These are phyloP conservation scores for Champsocephalus esox DNA, from an alignment of 2,797 vertebrate species.

Conservation along the genomic window DNA sequence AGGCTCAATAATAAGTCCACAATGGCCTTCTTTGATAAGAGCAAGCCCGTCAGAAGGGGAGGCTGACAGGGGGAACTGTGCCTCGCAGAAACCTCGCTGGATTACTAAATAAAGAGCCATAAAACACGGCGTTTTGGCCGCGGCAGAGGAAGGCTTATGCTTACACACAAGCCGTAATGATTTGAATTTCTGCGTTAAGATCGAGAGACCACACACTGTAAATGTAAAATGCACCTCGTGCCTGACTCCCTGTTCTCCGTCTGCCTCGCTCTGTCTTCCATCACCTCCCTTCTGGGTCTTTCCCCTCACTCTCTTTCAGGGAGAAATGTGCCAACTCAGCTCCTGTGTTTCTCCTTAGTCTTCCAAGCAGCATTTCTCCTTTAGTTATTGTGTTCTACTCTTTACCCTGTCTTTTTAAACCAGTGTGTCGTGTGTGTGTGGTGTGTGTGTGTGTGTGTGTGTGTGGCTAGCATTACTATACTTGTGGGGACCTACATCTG, in stretches of 20 bases:
- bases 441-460: slow-evolving; percentile 31
- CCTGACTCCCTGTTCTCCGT: slow-evolving; percentile 14
- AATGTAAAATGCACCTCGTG: slow-evolving; percentile 49
- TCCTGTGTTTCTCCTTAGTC: slow-evolving; percentile 27
- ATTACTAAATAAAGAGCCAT: slow-evolving; percentile 73
- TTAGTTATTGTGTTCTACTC: slow-evolving; percentile 21
- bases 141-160: slow-evolving; percentile 56
- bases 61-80: slow-evolving; percentile 47
- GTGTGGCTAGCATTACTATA: slow-evolving; percentile 3
- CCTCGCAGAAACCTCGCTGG: slow-evolving; percentile 53
- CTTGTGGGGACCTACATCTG: too few species aligned
- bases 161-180: slow-evolving; percentile 70
- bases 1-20: slow-evolving; percentile 63
- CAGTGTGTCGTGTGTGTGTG: slow-evolving; percentile 2
- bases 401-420: neutral
- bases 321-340: slow-evolving; percentile 49
- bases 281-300: slow-evolving; percentile 33
- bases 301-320: slow-evolving; percentile 16
- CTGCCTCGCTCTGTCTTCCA: slow-evolving; percentile 24
- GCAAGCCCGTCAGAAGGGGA: slow-evolving; percentile 45
- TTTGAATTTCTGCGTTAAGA: slow-evolving; percentile 64
- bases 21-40: slow-evolving; percentile 73
- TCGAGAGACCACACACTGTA: slow-evolving; percentile 63
- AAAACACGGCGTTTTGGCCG: slow-evolving; percentile 71
- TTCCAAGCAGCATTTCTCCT: neutral